Percentiles rank a stretch among this genome's conserved stretches.
These are phyloP conservation scores for Sarcophilus harrisii DNA, from an alignment of 2,797 vertebrate species.

Conservation along the genomic window DNA sequence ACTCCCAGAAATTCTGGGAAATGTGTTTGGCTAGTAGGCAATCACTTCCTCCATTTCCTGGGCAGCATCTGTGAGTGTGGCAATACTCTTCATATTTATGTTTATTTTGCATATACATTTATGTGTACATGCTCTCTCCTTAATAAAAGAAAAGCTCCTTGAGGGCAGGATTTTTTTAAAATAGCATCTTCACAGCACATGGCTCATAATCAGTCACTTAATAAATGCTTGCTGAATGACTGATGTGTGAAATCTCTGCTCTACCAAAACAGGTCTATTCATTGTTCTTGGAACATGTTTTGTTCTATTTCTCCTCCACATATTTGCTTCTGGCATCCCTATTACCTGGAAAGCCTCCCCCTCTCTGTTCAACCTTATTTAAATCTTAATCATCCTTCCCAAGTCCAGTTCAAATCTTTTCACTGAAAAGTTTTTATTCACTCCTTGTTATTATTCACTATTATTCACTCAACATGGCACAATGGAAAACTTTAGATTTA, in stretches of 20 bases:
- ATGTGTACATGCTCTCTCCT: neutral
- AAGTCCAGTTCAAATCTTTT: neutral
- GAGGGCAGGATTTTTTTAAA: neutral
- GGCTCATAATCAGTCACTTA: neutral
- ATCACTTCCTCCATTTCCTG: neutral
- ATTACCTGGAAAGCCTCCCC: neutral
- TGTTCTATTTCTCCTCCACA: neutral
- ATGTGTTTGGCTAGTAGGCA: neutral
- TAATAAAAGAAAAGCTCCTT: neutral
- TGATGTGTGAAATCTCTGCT: neutral
- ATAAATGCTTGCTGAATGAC: neutral
- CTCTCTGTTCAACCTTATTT: neutral
- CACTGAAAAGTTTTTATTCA: neutral
- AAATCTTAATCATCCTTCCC: neutral
- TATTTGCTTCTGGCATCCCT: neutral
- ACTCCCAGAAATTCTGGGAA: neutral
- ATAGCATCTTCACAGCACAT: neutral
- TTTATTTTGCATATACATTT: neutral
- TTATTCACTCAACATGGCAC: neutral
- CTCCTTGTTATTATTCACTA: neutral
- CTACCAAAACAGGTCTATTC: neutral
- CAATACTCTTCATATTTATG: neutral
- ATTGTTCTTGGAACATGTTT: neutral
- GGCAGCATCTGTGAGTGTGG: neutral
- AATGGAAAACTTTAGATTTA: neutral